Evolutionary conservation across 2,797 vertebrate genomes (phyloP).

Genomic region (Phrynocephalus guinanensis): DNA sequence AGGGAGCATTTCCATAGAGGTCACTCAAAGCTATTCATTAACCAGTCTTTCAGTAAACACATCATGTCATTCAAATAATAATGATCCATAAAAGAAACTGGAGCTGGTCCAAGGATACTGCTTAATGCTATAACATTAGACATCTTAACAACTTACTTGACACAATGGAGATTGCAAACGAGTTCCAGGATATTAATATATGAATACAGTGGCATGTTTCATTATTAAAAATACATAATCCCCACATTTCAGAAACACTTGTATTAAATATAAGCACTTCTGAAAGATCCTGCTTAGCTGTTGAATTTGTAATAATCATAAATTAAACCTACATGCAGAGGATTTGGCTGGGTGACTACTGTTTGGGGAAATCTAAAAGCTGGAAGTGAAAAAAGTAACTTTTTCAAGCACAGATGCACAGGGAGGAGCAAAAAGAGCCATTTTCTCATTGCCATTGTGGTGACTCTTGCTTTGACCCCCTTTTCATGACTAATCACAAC

Average conservation of each 20-base stretch:
- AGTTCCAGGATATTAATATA: background rate
- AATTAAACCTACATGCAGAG: background rate
- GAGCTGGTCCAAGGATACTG: background rate
- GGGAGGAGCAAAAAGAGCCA: background rate
- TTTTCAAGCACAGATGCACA: no score
- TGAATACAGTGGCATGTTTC: background rate
- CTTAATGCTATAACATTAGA: slow-evolving; percentile 13
- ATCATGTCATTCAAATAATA: slow-evolving; percentile 22
- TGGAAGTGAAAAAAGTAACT: no score
- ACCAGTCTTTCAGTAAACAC: slow-evolving; percentile 5
- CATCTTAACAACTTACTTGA: slow-evolving; percentile 24
- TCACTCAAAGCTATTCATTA: background rate
- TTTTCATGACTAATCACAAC: background rate
- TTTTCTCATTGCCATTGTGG: background rate
- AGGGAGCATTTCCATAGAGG: background rate
- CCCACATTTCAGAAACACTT: slow-evolving; percentile 41
- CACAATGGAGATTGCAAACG: background rate
- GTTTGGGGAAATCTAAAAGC: no score
- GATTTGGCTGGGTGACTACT: no score
- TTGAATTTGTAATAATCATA: slow-evolving; percentile 44
- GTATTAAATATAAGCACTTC: background rate
- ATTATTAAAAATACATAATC: background rate
- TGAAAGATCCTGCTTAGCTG: slow-evolving; percentile 21
- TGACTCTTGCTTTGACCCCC: background rate
- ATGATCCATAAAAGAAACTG: background rate